Evolutionary conservation across 2,797 vertebrate genomes (phyloP), one percentile per base, ranked within the genome.

Genomic region (Centroberyx gerrardi): DNA sequence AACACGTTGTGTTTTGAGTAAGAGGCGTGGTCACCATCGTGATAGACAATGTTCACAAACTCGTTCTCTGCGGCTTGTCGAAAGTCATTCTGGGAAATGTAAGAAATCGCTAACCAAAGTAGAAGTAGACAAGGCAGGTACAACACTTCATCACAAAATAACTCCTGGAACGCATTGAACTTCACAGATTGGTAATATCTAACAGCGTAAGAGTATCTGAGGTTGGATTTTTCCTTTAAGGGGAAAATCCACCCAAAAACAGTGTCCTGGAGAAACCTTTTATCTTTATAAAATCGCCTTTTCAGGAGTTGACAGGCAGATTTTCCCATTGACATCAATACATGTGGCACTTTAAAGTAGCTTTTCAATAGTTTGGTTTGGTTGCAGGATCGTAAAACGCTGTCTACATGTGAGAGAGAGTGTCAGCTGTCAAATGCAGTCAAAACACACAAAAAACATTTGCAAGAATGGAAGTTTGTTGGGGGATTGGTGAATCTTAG

Each of bases 1-100:
- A 14, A 65, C 71, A 72, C 42, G 14, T 48, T 31, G 18, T 40
- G 10, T 46, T 74, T 72, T 33, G 28, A 54, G 66, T 76, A 68
- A 72, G 4, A 28, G 52, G 14, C 29, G 12, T 49, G 55, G 53
- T 18, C 8, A 13, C 46, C 40, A 44, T 54, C 36, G 46, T 22
- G 22, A 8, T 10, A 42, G 3, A 42, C 12, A 13, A 14, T 42
- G 12, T 42, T 13, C 40, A 42, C 10, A 42, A 10, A 13, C 40
- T 10, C 2, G 9, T 42, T 12, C 10, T 12, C 40, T 42, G 40
- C 10, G 9, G 10, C 10, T 42, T 42, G 40, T 42, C 12, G 10
- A 42, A 42, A 13, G 10, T 42, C 40, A 51, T 22, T 51, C n/a
- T 22, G 49, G 49, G n/a, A 18, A 51, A 51, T 22, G n/a, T 51